Conservation (phyloP, 2,888 invertebrate genomes). For the Morpho achilles region DNA sequence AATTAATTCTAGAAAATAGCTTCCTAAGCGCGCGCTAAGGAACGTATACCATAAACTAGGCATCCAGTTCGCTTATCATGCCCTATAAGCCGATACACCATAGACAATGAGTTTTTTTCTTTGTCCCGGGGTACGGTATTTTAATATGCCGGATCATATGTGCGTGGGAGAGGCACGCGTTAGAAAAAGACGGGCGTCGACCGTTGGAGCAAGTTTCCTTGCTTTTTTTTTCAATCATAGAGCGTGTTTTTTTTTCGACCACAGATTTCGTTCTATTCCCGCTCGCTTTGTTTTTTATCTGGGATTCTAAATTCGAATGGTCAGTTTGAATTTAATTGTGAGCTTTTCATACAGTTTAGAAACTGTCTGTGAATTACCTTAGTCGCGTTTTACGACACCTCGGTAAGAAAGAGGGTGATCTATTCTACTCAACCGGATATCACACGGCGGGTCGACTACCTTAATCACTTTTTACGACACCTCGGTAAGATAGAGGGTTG, state of each 20-base stretch:
- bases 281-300: constrained; percentile 15
- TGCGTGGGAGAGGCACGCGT: constrained; percentile 32
- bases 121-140: constrained; percentile 5
- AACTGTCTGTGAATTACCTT: no score
- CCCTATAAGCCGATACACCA: constrained; percentile 10
- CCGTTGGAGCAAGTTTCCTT: constrained; percentile 44
- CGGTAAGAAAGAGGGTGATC: no score
- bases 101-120: constrained; percentile 5
- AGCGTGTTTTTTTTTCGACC: constrained; percentile 32
- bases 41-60: constrained; percentile 15
- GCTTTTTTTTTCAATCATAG: constrained; percentile 32
- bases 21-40: neutral
- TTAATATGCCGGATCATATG: constrained; percentile 9
- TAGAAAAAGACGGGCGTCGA: constrained; percentile 33
- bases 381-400: no score
- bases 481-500: no score
- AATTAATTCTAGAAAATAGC: constrained; percentile 7
- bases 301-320: constrained; percentile 6
- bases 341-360: no score
- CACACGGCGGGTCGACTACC: no score
- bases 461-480: no score
- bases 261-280: constrained; percentile 26
- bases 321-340: neutral
- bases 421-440: no score
- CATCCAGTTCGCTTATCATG: constrained; percentile 5